These are phyloP conservation scores for Aythya baeri DNA, from an alignment of 2,113 vertebrate species.

Conservation along the genomic window DNA sequence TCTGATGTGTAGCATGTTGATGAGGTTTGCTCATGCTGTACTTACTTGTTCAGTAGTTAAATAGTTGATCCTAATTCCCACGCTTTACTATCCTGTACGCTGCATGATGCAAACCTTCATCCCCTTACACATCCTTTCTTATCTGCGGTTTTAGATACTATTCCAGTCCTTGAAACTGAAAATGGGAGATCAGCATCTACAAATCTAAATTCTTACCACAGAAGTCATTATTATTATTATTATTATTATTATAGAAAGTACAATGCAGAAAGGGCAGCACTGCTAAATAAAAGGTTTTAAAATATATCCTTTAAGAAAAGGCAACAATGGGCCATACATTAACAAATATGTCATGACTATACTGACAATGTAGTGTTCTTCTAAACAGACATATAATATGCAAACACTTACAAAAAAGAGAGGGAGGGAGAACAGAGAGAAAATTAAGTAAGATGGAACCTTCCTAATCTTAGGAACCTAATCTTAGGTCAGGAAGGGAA, in stretches of 20 bases:
- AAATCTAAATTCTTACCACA: neutral
- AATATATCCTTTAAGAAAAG: neutral
- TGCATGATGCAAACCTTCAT: neutral
- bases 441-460: neutral
- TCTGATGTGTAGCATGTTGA: neutral
- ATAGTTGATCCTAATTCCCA: neutral
- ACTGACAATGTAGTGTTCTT: neutral
- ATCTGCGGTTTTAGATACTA: neutral
- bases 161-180: neutral
- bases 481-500: neutral
- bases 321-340: neutral
- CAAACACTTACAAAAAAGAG: neutral
- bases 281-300: neutral
- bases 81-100: rapidly evolving
- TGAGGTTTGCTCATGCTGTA: neutral
- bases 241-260: neutral
- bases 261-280: neutral
- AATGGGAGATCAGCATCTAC: neutral
- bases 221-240: neutral
- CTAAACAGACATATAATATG: neutral
- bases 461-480: neutral
- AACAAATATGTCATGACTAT: neutral
- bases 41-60: neutral
- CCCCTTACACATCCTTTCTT: neutral
- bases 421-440: neutral